A percentile compares a stretch with the other conserved stretches of the same genome.
These are phyloP conservation scores for Bothrops jararaca DNA, from an alignment of 2,113 vertebrate genomes.

Conservation along the genomic window DNA sequence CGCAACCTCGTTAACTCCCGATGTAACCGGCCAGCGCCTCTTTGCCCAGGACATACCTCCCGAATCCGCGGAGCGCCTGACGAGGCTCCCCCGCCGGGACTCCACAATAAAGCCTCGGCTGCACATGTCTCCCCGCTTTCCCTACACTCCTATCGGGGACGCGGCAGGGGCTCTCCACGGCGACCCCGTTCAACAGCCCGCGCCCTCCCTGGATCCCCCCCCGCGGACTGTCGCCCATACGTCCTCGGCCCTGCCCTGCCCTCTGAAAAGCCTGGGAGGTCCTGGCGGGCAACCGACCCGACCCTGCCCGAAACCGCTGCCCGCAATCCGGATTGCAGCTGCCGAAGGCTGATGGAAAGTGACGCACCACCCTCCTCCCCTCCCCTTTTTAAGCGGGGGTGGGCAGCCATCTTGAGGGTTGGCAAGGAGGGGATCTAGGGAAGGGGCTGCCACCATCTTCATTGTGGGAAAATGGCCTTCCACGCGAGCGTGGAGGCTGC, in stretches of 20 bases:
- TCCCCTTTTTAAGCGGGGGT: neutral
- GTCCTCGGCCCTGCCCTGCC: no score
- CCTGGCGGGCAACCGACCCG: neutral
- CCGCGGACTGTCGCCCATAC: no score
- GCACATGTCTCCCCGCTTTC: neutral
- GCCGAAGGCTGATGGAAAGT: constrained; percentile 46
- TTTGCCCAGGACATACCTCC: neutral
- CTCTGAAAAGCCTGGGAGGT: neutral
- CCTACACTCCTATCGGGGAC: neutral
- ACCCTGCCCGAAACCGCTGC: neutral
- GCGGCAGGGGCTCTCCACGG: neutral
- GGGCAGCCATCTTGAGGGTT: constrained; percentile 7
- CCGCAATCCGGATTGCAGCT: neutral
- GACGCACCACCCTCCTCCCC: constrained; percentile 27
- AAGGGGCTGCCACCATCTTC: neutral
- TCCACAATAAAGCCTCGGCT: neutral
- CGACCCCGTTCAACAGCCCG: neutral
- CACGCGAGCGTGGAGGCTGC: neutral
- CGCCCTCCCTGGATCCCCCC: neutral
- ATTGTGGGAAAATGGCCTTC: neutral
- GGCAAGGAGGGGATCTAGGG: neutral
- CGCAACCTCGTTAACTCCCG: neutral
- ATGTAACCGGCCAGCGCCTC: neutral
- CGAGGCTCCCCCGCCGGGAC: neutral
- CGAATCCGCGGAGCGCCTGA: constrained; percentile 1